Base-by-base conservation (phyloP, 2,888 invertebrate species). In the Neoscelio sp. region DNA sequence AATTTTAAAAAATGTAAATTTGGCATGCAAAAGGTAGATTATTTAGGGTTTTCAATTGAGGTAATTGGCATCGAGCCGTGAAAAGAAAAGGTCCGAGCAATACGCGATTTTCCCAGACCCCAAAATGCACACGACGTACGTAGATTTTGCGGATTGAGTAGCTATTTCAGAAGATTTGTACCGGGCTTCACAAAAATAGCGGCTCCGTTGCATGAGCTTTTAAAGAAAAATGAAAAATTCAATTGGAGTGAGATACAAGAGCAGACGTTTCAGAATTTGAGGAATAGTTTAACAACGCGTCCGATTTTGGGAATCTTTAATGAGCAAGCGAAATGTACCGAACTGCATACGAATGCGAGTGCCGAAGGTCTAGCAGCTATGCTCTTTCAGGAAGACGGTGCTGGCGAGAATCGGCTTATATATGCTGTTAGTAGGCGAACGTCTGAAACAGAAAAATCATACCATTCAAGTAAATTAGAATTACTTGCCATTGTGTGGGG, bases 1-100 rank as follows among this genome's bases (percentile, higher is more conserved):
- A 86, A 86, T 38, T 42, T 83, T 0, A 54, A 15, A 0, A 87
- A 88, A 68, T 85, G 85, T 48, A 44, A 75, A n/a, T 85, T 88
- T 70, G 82, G 77, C 1, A 50, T 64, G n/a, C 40, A 33, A 3
- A 30, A 81, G 26, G 74, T 88, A 0, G 68, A 82, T 10, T 86
- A 82, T 42, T 73, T 88, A 6, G 87, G 89, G 2, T 85, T 83
- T 60, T 44, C 23, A n/a, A 52, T 78, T 7, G 17, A 33, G 0
- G 44, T 28, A 12, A 15, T n/a, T 3, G 56, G 60, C 1, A 62
- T 77, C 23, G 28, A 26, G 13, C 71, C 82, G 0, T 74, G 81
- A 7, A n/a, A 33, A 6, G 4, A n/a, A 7, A 33, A 82, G 62
- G 71, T 46, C 13, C 8, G 18, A 65, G 86, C 70, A 0, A 75